Percentiles rank a stretch among this genome's conserved stretches.
Evolutionary conservation across 2,797 vertebrate genomes (phyloP).

Genomic region (Scarus forsteni): DNA sequence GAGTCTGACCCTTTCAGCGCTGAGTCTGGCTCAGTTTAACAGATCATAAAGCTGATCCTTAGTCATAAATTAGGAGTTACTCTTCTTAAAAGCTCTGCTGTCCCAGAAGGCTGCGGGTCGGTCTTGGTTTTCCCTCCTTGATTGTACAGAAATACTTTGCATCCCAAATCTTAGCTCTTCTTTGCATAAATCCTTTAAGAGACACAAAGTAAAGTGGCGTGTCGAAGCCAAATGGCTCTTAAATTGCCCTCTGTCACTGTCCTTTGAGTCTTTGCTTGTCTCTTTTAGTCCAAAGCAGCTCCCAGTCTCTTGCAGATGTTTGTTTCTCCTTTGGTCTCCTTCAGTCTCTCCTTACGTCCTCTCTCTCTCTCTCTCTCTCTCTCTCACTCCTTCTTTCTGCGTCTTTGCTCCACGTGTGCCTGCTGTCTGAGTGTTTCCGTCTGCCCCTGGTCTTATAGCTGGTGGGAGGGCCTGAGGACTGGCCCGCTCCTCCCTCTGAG

Average conservation of each 20-base stretch:
- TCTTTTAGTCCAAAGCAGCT: slow-evolving; percentile 53
- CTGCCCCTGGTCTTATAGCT: slow-evolving; percentile 86
- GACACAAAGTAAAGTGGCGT: slow-evolving; percentile 36
- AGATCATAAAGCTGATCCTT: slow-evolving; percentile 41
- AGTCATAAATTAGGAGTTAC: slow-evolving; percentile 32
- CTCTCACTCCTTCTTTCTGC: slow-evolving; percentile 51
- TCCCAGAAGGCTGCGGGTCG: slow-evolving; percentile 42
- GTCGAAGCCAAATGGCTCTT: slow-evolving; percentile 30
- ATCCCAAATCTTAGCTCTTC: slow-evolving; percentile 56
- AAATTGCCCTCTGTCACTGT: slow-evolving; percentile 35
- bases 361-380: slow-evolving; percentile 27
- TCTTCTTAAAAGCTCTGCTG: slow-evolving; percentile 55
- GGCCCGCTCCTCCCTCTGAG: slow-evolving; percentile 76
- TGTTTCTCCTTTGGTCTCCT: slow-evolving; percentile 38
- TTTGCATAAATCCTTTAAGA: slow-evolving; percentile 64
- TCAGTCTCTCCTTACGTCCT: slow-evolving; percentile 17
- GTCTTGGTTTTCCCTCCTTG: slow-evolving; percentile 37
- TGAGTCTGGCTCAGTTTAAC: slow-evolving; percentile 13
- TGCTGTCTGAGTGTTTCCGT: slow-evolving; percentile 87
- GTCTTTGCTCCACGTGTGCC: slow-evolving; percentile 85
- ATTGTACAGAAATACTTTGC: slow-evolving; percentile 51
- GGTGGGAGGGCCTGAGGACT: slow-evolving; percentile 79
- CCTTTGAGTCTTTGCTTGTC: slow-evolving; percentile 52
- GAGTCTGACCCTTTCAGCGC: slow-evolving; percentile 21
- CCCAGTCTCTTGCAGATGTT: slow-evolving; percentile 56